Evolutionary conservation across 2,113 vertebrate genomes (phyloP), one percentile per base, ranked within the genome.

Genomic region (Lepus timidus): DNA sequence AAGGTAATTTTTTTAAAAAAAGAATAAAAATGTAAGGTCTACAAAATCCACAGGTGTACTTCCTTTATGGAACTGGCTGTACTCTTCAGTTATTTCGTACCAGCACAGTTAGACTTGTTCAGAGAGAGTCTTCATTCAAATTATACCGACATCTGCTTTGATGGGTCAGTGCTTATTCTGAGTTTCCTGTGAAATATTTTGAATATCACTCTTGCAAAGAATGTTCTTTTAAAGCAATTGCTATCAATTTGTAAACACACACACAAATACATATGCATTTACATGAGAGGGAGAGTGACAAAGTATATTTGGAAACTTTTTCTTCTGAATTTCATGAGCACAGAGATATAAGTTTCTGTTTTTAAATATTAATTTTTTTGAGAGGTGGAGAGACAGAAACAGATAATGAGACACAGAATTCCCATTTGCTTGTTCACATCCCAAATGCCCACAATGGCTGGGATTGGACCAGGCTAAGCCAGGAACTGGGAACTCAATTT

Each of bases 181-280:
- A 85, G 27, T 3, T 31, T 6, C 20, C 67, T 88, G 85, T 88
- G 91, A 95, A 85, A 81, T 88, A 64, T 88, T 97, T 93, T 97
- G 84, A 95, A 86, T 96, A 91, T 70, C 95, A 93, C 51, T 36
- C 90, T 96, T 91, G 80, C 51, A 23, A 85, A 93, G 39, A 94
- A 78, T 58, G 86, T 70, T 93, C 22, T 44, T 49, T 95, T 49
- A 93, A 90, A 87, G 64, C 52, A 93, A 39, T 75, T 33, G 58
- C 65, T 71, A 75, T 84, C 10, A 86, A 81, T 92, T 89, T 95
- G 52, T n/a, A 79, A 88, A 55, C 52, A 7, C 31, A 79, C 23
- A 36, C 25, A 58, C 20, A n/a, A 29, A 68, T 33, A 65, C 0
- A 39, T 9, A 27, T 70, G 29, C n/a, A 49, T n/a, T 11, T 36